Conservation (phyloP, 2,113 vertebrate species). For the Arizona elegans region DNA sequence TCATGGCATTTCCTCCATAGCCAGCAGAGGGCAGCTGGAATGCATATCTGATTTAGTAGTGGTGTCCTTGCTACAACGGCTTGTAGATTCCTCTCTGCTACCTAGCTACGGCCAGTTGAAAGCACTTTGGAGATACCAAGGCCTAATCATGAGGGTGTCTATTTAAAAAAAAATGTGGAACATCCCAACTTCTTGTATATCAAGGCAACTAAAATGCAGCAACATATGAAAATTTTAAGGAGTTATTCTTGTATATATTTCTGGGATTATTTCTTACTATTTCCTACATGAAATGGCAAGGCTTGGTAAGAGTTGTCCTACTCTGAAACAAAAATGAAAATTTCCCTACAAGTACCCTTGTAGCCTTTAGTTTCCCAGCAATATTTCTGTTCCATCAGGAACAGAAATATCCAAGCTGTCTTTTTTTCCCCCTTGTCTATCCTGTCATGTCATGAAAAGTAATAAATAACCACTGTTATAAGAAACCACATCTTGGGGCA, state of each 20-base stretch:
- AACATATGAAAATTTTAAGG: neutral
- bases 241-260: neutral
- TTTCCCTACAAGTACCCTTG: neutral
- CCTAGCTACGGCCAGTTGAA: neutral
- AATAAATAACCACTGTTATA: neutral
- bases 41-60: neutral
- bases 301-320: neutral
- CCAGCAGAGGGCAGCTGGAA: neutral
- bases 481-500: neutral
- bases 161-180: neutral
- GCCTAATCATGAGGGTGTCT: neutral
- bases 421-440: neutral
- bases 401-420: neutral
- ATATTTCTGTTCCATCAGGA: neutral
- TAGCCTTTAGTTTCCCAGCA: neutral
- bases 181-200: neutral
- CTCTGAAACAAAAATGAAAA: neutral
- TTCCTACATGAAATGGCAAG: neutral
- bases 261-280: neutral
- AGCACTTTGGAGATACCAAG: neutral
- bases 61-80: neutral
- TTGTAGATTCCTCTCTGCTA: neutral
- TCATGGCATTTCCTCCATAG: neutral
- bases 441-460: neutral
- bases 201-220: neutral